Percentiles rank a stretch among this genome's conserved stretches.
Conservation (phyloP, 2,113 vertebrate species). For the Petroica traversi region DNA sequence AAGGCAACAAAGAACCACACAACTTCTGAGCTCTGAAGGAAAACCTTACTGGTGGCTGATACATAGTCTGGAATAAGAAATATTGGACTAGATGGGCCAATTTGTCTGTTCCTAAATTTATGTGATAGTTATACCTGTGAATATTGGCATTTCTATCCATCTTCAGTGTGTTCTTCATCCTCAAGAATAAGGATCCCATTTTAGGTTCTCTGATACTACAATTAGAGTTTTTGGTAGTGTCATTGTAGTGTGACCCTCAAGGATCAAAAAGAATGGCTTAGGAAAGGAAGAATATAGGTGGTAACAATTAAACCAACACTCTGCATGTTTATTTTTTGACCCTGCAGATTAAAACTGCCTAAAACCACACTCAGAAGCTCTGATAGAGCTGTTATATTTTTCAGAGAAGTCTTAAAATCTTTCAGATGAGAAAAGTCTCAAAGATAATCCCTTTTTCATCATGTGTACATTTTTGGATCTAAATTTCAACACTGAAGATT, state of each 20-base stretch:
- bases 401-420: background rate
- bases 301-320: background rate
- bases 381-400: background rate
- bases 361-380: background rate
- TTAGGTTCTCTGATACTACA: background rate
- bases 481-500: background rate
- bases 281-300: background rate
- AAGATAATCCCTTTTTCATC: background rate
- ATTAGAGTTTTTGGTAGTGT: background rate
- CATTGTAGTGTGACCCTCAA: background rate
- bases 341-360: background rate
- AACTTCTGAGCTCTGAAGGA: background rate
- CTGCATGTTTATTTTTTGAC: background rate
- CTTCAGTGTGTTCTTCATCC: background rate
- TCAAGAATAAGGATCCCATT: background rate
- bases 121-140: background rate
- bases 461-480: background rate
- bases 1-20: background rate
- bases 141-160: background rate
- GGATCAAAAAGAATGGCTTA: background rate
- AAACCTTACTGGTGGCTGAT: background rate
- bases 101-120: background rate
- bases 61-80: background rate
- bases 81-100: background rate
- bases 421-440: background rate